Base-by-base conservation (phyloP, 1,140 invertebrate species). In the Agrilus planipennis region DNA sequence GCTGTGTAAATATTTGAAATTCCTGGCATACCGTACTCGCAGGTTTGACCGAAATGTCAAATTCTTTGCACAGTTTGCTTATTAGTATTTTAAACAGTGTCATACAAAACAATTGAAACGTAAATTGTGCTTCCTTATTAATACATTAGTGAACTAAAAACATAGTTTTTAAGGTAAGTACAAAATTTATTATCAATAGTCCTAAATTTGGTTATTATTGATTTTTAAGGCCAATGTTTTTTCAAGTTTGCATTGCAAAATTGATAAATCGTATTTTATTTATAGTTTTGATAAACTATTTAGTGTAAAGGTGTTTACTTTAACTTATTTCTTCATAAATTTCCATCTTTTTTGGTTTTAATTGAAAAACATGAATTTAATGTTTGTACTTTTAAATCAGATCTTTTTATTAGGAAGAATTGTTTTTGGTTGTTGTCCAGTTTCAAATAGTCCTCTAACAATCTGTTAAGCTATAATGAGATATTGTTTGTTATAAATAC, bases 361-460 rank as follows among this genome's bases (percentile, higher is more conserved):
- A 34, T 34, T 11, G 15, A 20, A n/a, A n/a, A n/a, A n/a, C n/a
- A n/a, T n/a, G n/a, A n/a, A 4, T 20, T 34, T 5, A 34, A 4
- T n/a, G 32, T 3, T 34, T 17, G n/a, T 4, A 76, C 44, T 41
- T 45, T 43, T 3, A 70, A 47, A 34, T 66, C 51, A 18, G 65
- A 48, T 32, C 54, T 55, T 2, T 53, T 50, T 10, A 72, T 39
- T 20, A 66, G 42, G 55, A 81, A 81, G 49, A 73, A 79, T 34
- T 62, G 53, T 56, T 68, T 74, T 38, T 71, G 67, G 25, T 54
- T 52, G 6, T 55, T 42, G 27, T 72, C 58, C 23, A 79, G 50
- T 25, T 57, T 27, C 35, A 59, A 54, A 51, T 72, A 75, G 2
- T 52, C 46, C 18, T 56, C 35, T 29, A 59, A 50, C 3, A 79